Base-by-base conservation (phyloP, 1,140 invertebrate genomes). In the Adoxophyes honmai region DNA sequence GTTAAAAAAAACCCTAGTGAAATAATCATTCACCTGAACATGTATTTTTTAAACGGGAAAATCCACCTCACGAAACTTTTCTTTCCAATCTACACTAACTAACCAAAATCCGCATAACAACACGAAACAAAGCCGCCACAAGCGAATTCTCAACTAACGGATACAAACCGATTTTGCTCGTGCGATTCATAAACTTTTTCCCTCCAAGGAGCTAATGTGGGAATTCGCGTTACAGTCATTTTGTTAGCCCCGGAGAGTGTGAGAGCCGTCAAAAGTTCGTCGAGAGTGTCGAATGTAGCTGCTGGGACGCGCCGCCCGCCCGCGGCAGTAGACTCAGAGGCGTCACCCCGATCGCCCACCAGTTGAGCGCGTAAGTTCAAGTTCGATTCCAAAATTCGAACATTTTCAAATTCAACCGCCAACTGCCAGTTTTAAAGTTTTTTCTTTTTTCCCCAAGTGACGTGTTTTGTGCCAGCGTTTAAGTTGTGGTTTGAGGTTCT, bases 241-340 rank as follows among this genome's bases (percentile, higher is more conserved):
- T 15, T 21, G 18, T 44, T 44, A 4, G 1, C 2, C 10, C 39
- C 10, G 5, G 39, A 28, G 16, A 4, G 18, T 21, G 15, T 13
- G 2, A 28, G 2, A 28, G 8, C 7, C 39, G 16, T 44, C n/a
- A 21, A 21, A 10, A 44, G 15, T 44, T 44, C 5, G 16, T 10
- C 2, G 7, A 21, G n/a, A 9, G 39, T 21, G 1, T 21, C 39
- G 1, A 44, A 44, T 13, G 39, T 16, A 16, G n/a, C 16, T 44
- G 16, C 15, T 16, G 9, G 39, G 39, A 53, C 14, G 54, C 54
- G 53, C 52, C 59, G 61, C 55, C 56, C 60, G 61, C 62, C 66
- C 62, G 16, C 57, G 70, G 73, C 73, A 78, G 76, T 78, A 78
- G 73, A 78, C 76, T 59, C 34, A 60, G 44, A 68, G 76, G 73